phyloP scores from a whole-genome alignment of 2,888 invertebrate genomes.

The Tinea trinotella region DNA sequence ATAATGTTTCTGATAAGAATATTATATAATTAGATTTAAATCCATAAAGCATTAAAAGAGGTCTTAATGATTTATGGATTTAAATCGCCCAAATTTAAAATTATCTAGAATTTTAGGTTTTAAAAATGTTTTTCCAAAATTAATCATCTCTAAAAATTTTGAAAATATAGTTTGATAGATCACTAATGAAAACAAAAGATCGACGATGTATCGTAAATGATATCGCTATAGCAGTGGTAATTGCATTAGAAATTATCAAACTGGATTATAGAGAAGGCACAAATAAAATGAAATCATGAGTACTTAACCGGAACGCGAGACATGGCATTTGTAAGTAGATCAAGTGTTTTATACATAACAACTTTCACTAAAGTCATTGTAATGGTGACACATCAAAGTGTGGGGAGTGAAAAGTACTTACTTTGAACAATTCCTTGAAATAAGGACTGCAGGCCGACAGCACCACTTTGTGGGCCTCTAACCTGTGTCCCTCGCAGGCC shows the following conservation, averaged over 20 bases:
- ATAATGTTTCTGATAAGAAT: too few species aligned
- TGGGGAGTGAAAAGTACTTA: constrained; percentile 75
- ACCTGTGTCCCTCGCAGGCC: constrained; percentile 86
- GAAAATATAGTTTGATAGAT: too few species aligned
- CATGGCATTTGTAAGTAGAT: constrained; percentile 73
- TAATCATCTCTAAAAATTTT: too few species aligned
- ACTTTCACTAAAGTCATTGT: constrained; percentile 73
- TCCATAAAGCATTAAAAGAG: too few species aligned
- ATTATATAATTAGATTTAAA: too few species aligned
- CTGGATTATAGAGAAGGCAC: constrained; percentile 44
- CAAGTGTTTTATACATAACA: constrained; percentile 73
- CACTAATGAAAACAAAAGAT: background rate
- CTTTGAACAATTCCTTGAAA: constrained; percentile 89
- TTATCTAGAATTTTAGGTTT: too few species aligned
- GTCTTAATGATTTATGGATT: too few species aligned
- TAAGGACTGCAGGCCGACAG: constrained; percentile 90
- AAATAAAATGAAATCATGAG: constrained; percentile 71
- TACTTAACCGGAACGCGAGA: constrained; percentile 72
- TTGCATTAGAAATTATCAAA: constrained; percentile 66
- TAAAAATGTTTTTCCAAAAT: too few species aligned
- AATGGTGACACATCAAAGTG: constrained; percentile 73
- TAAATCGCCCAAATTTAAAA: too few species aligned
- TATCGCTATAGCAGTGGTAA: background rate
- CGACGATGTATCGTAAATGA: background rate
- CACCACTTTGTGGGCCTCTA: constrained; percentile 89